A percentile compares a stretch with the other conserved stretches of the same genome.
phyloP scores from a whole-genome alignment of 2,113 vertebrate genomes.

The Pollimyrus isidori region DNA sequence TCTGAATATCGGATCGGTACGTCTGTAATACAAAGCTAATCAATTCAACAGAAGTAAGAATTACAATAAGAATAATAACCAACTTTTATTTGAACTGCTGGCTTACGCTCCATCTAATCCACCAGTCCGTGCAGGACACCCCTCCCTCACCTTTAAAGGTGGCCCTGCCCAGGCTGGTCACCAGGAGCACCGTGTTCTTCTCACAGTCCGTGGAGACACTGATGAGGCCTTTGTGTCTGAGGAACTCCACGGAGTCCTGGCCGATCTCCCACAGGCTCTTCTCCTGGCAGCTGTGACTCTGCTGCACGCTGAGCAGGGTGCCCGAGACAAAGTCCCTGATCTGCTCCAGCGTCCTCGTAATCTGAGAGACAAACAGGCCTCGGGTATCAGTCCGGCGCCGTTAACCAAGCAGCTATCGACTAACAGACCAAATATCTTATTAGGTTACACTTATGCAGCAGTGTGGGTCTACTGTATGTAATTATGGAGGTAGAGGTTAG shows the following conservation, averaged over 20 bases:
- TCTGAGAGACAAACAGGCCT: conserved; percentile 50
- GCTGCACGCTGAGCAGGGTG: conserved; percentile 79
- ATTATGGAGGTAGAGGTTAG: background rate
- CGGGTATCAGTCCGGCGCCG: background rate
- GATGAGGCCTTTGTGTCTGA: conserved; percentile 72
- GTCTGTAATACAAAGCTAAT: background rate
- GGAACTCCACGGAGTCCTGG: conserved; percentile 53
- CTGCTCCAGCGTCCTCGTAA: conserved; percentile 61
- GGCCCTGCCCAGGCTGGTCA: conserved; percentile 80
- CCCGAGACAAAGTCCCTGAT: conserved; percentile 64
- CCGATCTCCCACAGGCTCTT: conserved; percentile 62
- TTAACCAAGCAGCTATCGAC: background rate
- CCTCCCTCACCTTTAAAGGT: conserved; percentile 74
- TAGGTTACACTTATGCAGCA: background rate
- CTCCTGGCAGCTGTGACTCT: conserved; percentile 59
- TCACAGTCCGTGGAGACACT: conserved; percentile 11
- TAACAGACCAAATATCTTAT: background rate
- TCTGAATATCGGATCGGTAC: too few species aligned
- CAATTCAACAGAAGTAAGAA: background rate
- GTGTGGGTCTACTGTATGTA: background rate
- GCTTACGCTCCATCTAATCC: background rate
- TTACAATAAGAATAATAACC: background rate
- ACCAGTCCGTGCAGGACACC: background rate
- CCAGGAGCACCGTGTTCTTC: conserved; percentile 42
- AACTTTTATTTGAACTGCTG: background rate